These are phyloP conservation scores for Mastomys natalensis DNA, from an alignment of 2,113 vertebrate genomes.

Conservation along the genomic window DNA sequence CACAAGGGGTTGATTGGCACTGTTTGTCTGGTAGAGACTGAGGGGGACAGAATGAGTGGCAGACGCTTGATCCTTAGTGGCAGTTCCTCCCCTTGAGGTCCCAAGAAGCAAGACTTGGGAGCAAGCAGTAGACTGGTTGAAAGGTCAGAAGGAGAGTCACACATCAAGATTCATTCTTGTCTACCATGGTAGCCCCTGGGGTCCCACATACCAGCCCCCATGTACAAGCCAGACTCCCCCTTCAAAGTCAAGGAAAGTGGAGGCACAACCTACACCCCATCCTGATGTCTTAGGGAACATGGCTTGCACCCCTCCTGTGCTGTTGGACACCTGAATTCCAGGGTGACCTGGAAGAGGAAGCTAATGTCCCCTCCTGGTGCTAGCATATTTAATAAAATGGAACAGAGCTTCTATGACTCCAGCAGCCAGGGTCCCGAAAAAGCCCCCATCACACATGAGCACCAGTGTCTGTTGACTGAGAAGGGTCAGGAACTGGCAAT, in stretches of 20 bases:
- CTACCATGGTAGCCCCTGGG: not conserved
- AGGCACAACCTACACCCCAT: not conserved
- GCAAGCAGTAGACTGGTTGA: too few species aligned
- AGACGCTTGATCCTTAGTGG: accelerated
- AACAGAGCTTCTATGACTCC: accelerated
- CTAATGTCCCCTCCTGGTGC: accelerated
- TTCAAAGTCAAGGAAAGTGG: not conserved
- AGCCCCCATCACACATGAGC: not conserved
- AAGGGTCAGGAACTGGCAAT: not conserved
- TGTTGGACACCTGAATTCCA: not conserved
- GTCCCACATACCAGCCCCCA: not conserved
- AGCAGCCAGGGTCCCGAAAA: accelerated
- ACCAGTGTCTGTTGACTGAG: not conserved
- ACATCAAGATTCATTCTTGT: accelerated
- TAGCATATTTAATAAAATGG: not conserved
- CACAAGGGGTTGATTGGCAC: not conserved
- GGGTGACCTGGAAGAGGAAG: accelerated
- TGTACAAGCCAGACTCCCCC: not conserved
- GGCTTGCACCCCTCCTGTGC: accelerated
- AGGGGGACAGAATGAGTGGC: not conserved
- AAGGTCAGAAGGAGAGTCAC: not conserved
- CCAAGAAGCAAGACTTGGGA: not conserved
- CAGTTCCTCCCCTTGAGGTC: not conserved
- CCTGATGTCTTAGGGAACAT: not conserved
- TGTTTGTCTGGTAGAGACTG: not conserved